Evolutionary conservation across 2,113 vertebrate species (phyloP), one percentile per base, ranked within the genome.

Genomic region (Lucifuga dentata): DNA sequence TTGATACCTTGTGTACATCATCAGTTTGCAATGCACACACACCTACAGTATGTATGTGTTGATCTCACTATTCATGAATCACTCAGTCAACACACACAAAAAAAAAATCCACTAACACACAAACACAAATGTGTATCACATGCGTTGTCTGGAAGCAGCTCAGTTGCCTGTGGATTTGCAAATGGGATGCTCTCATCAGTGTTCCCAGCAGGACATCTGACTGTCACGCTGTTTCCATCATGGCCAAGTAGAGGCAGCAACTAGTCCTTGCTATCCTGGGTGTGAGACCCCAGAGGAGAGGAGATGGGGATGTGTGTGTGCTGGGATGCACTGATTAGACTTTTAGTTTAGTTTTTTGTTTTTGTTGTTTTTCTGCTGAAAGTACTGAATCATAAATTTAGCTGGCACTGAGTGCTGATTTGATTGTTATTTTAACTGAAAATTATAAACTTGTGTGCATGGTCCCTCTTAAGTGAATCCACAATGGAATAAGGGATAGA

Each of bases 181-280:
- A 90, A 92, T 89, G 81, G 79, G 90, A 91, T 68, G 81, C 81
- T 86, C 81, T 92, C 92, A 93, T 93, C 92, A 92, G 90, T 91
- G 90, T 90, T 90, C 90, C 50, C 91, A 84, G 89, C 86, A 83
- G 81, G 91, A 84, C 72, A 32, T 73, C 76, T 71, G 83, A 83
- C 89, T 83, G 87, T 92, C 90, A 87, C 64, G 85, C 92, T 92
- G 90, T 83, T 92, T 91, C 88, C 88, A 91, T 92, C 91, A 89
- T 45, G 60, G 76, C 84, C 85, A 78, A 85, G 80, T 35, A 46
- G 73, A 77, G 78, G 82, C 72, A 62, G 78, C 73, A 81, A 78
- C 85, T 62, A 56, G 85, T 67, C 77, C 74, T 81, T 69, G 84
- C 77, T 61, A 71, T 72, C 74, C 79, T 55, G 76, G 49, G 66